Conservation (phyloP, 2,797 vertebrate species). For the Cryptoprocta ferox region DNA sequence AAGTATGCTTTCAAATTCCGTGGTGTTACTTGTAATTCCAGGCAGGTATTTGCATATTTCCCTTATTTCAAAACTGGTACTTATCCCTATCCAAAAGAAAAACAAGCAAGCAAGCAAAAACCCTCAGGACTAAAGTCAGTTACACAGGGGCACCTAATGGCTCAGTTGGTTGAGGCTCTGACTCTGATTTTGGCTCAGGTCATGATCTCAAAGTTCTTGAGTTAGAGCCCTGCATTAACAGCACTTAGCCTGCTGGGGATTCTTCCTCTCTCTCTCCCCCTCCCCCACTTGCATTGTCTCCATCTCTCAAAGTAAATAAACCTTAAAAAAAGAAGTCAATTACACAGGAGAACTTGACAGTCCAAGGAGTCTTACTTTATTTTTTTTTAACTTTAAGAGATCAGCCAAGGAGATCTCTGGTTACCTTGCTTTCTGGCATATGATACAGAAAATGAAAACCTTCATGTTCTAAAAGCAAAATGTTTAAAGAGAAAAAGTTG, state of each 20-base stretch:
- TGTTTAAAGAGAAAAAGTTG: conserved; percentile 38
- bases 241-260: no score
- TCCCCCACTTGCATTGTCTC: no score
- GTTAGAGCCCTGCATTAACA: no score
- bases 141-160: neutral
- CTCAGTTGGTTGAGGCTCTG: no score
- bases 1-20: neutral
- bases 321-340: neutral
- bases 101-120: no score
- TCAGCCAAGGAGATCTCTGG: neutral
- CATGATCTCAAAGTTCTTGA: no score
- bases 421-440: neutral
- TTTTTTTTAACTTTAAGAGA: neutral
- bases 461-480: neutral
- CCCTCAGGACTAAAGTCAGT: neutral
- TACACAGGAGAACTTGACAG: neutral
- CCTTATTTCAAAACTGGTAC: neutral
- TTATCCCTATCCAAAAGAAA: neutral
- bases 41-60: neutral
- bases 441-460: conserved; percentile 19
- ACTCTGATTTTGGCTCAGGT: no score
- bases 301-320: no score
- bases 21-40: neutral
- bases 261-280: no score
- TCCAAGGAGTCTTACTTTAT: neutral